A percentile compares a stretch with the other conserved stretches of the same genome.
Evolutionary conservation across 2,888 invertebrate genomes (phyloP).

Genomic region (Chymomyza caudatula): DNA sequence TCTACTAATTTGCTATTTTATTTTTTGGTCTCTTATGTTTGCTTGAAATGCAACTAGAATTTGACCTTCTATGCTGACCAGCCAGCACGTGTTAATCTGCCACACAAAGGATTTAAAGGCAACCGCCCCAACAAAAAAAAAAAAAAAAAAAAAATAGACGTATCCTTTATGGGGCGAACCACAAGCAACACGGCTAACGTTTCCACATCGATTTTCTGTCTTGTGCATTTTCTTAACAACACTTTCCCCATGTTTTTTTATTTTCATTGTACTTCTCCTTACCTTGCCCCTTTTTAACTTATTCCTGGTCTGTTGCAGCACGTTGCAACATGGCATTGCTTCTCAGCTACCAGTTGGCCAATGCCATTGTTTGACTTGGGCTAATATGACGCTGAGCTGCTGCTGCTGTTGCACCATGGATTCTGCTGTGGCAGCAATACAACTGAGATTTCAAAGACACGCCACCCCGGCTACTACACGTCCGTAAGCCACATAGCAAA

Average conservation of each 20-base stretch:
- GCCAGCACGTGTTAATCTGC: conserved; percentile 65
- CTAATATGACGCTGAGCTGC: conserved; percentile 52
- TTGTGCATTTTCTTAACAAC: conserved; percentile 65
- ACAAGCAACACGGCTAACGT: conserved; percentile 18
- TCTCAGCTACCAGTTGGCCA: conserved; percentile 40
- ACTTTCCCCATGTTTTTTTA: conserved; percentile 36
- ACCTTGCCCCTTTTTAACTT: conserved; percentile 18
- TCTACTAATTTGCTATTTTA: no score
- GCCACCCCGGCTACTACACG: conserved; percentile 22
- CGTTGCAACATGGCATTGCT: conserved; percentile 58
- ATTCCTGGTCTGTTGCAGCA: conserved; percentile 27
- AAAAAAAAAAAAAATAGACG: conserved; percentile 18
- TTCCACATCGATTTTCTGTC: conserved; percentile 63
- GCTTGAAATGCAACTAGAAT: conserved; percentile 13
- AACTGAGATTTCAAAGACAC: conserved; percentile 65
- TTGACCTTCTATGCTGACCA: conserved; percentile 49
- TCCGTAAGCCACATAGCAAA: neutral
- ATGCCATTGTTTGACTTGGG: conserved; percentile 68
- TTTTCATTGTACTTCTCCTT: neutral
- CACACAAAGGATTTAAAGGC: conserved; percentile 60
- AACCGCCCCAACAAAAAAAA: conserved; percentile 10
- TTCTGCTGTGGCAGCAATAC: conserved; percentile 34
- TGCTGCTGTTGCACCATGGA: conserved; percentile 25
- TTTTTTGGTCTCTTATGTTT: neutral
- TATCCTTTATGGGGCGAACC: conserved; percentile 25